Conservation (phyloP, 2,888 invertebrate genomes). For the Hybos culiciformis region DNA sequence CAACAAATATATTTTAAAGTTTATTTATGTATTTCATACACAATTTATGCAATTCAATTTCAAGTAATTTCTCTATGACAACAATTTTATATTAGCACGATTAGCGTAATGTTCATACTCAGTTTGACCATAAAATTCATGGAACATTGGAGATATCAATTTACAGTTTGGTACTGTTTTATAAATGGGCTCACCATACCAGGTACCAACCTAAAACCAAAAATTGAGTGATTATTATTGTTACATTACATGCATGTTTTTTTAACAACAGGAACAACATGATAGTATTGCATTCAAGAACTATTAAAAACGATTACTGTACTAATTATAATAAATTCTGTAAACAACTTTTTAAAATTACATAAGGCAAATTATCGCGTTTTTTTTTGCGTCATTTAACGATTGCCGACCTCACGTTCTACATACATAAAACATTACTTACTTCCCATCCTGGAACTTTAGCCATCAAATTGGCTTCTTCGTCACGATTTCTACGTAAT, state of each 20-base stretch:
- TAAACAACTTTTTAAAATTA: no score
- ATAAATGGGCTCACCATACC: slow-evolving; percentile 71
- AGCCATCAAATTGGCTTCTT: slow-evolving; percentile 76
- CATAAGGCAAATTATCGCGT: no score
- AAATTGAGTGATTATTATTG: neutral
- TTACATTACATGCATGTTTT: neutral
- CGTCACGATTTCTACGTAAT: slow-evolving; percentile 62
- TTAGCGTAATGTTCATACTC: slow-evolving; percentile 39
- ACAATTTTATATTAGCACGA: slow-evolving; percentile 41
- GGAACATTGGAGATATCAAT: slow-evolving; percentile 46
- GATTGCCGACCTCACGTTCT: neutral
- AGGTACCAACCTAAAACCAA: slow-evolving; percentile 52
- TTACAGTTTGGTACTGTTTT: slow-evolving; percentile 50
- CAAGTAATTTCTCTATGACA: slow-evolving; percentile 36
- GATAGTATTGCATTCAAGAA: no score
- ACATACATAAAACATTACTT: no score
- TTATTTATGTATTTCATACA: no score
- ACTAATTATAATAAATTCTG: no score
- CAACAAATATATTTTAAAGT: no score
- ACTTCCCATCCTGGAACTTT: slow-evolving; percentile 81
- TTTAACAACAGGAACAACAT: no score
- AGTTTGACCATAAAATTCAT: slow-evolving; percentile 60
- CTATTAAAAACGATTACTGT: no score
- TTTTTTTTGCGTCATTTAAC: no score
- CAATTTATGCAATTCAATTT: no score